Base-by-base conservation (phyloP, 2,888 invertebrate species). In the Papilio elwesi region DNA sequence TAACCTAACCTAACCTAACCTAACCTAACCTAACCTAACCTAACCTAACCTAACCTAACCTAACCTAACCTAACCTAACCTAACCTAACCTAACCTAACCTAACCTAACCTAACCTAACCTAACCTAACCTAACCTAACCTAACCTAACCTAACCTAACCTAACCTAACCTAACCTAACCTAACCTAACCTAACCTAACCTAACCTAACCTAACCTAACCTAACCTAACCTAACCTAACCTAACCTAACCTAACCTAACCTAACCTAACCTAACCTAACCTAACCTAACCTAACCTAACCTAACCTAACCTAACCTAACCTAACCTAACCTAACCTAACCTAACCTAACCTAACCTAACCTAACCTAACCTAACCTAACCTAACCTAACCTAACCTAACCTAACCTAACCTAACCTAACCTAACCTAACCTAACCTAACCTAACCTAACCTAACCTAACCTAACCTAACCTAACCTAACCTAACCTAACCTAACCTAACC, bases 201-300 rank as follows among this genome's bases (percentile, higher is more conserved):
- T 55, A 26, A 74, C 76, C 76, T 76, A 74, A 74, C 76, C 76
- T 76, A 74, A 74, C 76, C 76, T 43, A 13, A 57, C 69, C 48
- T 59, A 38, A 38, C 66, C 66, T 72, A 48, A 49, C 63, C 74
- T 74, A 73, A 73, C 75, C 75, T 75, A 74, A 71, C 75, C 75
- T 74, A 73, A 73, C 74, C 74, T 70, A 74, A 68, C 74, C 73
- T 70, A 70, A 75, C 75, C 70, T 69, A 69, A 69, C 59, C 69
- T 69, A 62, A 59, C 69, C 69, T 59, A 62, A 62, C 69, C 69
- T 69, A 69, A 69, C 69, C 69, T 69, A n/a, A n/a, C n/a, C n/a
- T n/a, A n/a, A n/a, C n/a, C n/a, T n/a, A n/a, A n/a, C n/a, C n/a
- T n/a, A n/a, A n/a, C n/a, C n/a, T n/a, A n/a, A n/a, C n/a, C n/a